A percentile compares a stretch with the other conserved stretches of the same genome.
These are phyloP conservation scores for Labroides dimidiatus DNA, from an alignment of 2,797 vertebrate genomes.

Conservation along the genomic window DNA sequence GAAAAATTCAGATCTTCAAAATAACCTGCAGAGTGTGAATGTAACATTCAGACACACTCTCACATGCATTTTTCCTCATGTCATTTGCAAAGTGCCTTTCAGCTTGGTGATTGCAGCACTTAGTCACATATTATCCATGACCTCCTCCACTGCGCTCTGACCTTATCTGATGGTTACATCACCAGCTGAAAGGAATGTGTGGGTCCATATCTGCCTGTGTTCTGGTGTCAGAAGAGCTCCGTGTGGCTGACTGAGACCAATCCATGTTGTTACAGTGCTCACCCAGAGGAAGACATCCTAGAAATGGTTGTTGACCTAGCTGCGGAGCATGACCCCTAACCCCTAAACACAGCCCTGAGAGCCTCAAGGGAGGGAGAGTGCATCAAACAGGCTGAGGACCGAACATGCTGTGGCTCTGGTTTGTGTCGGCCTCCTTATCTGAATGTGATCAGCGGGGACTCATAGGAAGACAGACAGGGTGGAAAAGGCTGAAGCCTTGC, in stretches of 20 bases:
- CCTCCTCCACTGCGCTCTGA: slow-evolving; percentile 57
- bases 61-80: slow-evolving; percentile 46
- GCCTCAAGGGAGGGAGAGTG: slow-evolving; percentile 38
- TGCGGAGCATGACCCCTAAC: slow-evolving; percentile 46
- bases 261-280: slow-evolving; percentile 52
- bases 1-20: slow-evolving; percentile 37
- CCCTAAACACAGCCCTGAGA: slow-evolving; percentile 26
- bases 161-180: slow-evolving; percentile 79
- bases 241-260: slow-evolving; percentile 36
- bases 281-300: slow-evolving; percentile 50
- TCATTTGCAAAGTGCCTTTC: slow-evolving; percentile 70
- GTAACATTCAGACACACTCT: slow-evolving; percentile 20
- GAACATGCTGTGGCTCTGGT: slow-evolving; percentile 32
- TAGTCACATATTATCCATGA: slow-evolving; percentile 79
- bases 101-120: slow-evolving; percentile 70
- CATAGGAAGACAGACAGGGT: slow-evolving; percentile 32
- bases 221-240: slow-evolving; percentile 45
- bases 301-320: slow-evolving; percentile 59
- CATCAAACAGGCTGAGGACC: slow-evolving; percentile 33
- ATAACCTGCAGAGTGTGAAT: slow-evolving; percentile 17
- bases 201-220: slow-evolving; percentile 55
- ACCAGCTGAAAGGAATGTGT: slow-evolving; percentile 70
- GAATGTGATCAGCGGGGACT: slow-evolving; percentile 35
- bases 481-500: slow-evolving; percentile 47
- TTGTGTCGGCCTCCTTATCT: slow-evolving; percentile 34